These are phyloP conservation scores for Halcyon senegalensis DNA, from an alignment of 2,113 vertebrate species.

Conservation along the genomic window DNA sequence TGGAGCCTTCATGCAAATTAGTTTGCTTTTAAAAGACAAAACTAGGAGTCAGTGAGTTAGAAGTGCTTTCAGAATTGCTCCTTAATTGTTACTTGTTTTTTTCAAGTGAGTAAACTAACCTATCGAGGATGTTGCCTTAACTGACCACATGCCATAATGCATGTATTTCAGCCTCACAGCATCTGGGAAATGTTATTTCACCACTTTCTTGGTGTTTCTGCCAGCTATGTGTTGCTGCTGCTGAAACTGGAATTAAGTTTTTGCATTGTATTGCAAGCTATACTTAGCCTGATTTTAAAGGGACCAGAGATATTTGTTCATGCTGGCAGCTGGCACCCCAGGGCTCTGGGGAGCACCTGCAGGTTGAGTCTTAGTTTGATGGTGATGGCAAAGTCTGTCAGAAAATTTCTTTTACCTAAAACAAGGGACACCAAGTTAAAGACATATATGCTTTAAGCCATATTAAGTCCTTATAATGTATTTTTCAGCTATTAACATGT, in stretches of 20 bases:
- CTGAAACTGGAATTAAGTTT: neutral
- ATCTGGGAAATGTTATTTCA: neutral
- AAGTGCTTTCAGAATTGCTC: neutral
- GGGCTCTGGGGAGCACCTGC: neutral
- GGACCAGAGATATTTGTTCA: neutral
- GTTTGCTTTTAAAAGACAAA: neutral
- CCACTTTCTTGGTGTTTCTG: neutral
- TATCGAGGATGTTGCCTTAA: neutral
- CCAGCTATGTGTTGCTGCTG: fast-evolving
- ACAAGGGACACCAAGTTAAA: neutral
- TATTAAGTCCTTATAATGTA: neutral
- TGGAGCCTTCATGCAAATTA: neutral
- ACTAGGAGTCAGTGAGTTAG: neutral
- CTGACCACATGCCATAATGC: fast-evolving
- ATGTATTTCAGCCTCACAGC: neutral
- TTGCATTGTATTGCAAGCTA: neutral
- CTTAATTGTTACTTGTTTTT: neutral
- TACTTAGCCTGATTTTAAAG: neutral
- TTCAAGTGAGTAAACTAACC: neutral
- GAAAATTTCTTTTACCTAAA: neutral
- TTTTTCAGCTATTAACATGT: neutral
- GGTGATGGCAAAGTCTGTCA: neutral
- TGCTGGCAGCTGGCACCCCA: neutral
- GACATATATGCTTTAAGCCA: neutral
- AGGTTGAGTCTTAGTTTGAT: neutral